A percentile compares a stretch with the other conserved stretches of the same genome.
Conservation (phyloP, 2,113 vertebrate genomes). For the Takifugu flavidus region DNA sequence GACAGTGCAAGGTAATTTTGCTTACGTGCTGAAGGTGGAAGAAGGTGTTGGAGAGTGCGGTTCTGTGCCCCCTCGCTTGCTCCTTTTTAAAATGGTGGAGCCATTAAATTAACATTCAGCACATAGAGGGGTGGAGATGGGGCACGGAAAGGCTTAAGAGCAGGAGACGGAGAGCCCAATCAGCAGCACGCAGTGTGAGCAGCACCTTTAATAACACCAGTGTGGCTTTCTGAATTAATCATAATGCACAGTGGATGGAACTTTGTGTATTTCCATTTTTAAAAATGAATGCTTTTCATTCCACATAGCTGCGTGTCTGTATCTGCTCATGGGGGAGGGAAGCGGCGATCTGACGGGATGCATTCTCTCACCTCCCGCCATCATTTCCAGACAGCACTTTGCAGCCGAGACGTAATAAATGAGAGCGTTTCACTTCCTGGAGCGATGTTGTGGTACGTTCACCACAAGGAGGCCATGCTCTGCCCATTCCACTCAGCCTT, state of each 20-base stretch:
- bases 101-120: constrained; percentile 65
- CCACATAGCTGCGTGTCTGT: too few species aligned
- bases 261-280: neutral
- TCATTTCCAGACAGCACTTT: constrained; percentile 62
- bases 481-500: constrained; percentile 63
- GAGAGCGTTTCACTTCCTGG: constrained; percentile 59
- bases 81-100: constrained; percentile 33
- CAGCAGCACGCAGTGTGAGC: constrained; percentile 19
- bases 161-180: constrained; percentile 22
- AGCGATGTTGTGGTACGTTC: constrained; percentile 60
- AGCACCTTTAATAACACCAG: constrained; percentile 24
- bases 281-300: neutral
- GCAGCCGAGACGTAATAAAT: constrained; percentile 65
- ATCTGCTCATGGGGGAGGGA: too few species aligned
- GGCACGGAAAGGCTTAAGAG: constrained; percentile 42
- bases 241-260: constrained; percentile 16
- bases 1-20: constrained; percentile 56
- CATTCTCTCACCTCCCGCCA: constrained; percentile 45
- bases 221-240: constrained; percentile 21
- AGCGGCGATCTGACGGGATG: constrained; percentile 13
- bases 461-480: constrained; percentile 59
- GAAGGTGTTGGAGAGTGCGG: constrained; percentile 26
- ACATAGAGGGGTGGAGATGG: constrained; percentile 47
- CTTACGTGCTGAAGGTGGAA: constrained; percentile 29
- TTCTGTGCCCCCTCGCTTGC: constrained; percentile 24